phyloP scores from a whole-genome alignment of 2,888 invertebrate species.

The Lasius fuliginosus region DNA sequence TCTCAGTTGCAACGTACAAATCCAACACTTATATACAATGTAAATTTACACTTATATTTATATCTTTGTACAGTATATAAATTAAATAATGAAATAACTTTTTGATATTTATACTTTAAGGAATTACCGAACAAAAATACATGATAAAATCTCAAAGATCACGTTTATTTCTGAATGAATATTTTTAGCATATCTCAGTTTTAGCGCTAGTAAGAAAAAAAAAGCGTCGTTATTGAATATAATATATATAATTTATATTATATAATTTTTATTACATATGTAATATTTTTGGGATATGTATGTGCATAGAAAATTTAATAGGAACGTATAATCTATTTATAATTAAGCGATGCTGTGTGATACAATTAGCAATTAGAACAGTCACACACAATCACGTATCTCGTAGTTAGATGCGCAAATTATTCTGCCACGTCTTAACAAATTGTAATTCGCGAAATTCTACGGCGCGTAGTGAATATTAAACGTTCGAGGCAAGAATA shows the following conservation, averaged over 20 bases:
- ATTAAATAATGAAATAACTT: background rate
- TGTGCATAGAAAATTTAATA: background rate
- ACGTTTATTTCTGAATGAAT: background rate
- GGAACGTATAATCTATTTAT: background rate
- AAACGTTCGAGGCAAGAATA: conserved; percentile 20
- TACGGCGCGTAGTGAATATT: conserved; percentile 28
- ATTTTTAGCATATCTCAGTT: background rate
- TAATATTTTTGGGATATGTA: background rate
- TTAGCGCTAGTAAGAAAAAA: background rate
- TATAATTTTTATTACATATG: background rate
- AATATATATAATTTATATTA: background rate
- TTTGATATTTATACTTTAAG: background rate
- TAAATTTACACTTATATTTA: background rate
- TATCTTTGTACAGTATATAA: background rate
- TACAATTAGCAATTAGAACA: background rate
- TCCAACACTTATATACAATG: background rate
- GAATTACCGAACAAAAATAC: background rate
- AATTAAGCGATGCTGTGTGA: background rate
- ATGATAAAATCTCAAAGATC: background rate
- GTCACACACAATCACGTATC: background rate
- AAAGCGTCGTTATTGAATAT: background rate
- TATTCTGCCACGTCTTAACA: conserved; percentile 1
- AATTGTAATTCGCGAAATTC: conserved; percentile 36
- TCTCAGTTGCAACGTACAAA: background rate
- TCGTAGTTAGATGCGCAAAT: background rate